Percentiles rank a stretch among this genome's conserved stretches.
Conservation (phyloP, 2,113 vertebrate species). For the Menidia beryllina region DNA sequence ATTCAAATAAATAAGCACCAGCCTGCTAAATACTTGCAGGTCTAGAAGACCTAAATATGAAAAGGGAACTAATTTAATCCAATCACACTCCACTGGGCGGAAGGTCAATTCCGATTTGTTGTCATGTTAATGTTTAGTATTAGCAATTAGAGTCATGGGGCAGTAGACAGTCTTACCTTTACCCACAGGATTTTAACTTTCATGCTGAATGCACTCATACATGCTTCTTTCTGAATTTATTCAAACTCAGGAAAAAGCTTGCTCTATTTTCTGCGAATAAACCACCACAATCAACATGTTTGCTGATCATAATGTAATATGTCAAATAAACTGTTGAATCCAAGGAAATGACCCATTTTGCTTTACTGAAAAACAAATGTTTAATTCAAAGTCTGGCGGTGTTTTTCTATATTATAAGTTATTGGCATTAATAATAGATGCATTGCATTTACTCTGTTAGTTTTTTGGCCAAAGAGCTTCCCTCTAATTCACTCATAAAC, state of each 20-base stretch:
- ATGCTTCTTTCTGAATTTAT: not conserved
- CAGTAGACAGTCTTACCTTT: not conserved
- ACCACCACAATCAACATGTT: not conserved
- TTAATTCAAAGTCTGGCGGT: not conserved
- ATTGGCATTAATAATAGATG: conserved; percentile 1
- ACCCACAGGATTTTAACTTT: not conserved
- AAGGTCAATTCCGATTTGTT: not conserved
- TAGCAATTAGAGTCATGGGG: not conserved
- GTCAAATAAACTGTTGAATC: not conserved
- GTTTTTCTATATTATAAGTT: not conserved
- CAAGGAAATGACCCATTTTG: not conserved
- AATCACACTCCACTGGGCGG: not conserved
- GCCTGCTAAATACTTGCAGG: too few species aligned
- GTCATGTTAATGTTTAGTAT: not conserved
- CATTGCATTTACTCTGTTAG: not conserved
- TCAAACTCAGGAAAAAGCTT: not conserved
- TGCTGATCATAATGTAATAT: not conserved
- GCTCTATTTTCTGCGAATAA: too few species aligned
- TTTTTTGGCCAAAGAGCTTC: not conserved
- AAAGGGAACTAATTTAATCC: not conserved
- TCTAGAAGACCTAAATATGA: not conserved
- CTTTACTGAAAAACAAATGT: not conserved
- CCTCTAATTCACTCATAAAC: conserved; percentile 1
- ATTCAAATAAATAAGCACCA: not conserved
- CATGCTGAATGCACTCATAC: not conserved